phyloP scores from a whole-genome alignment of 2,113 vertebrate species.

The Orcinus orca region DNA sequence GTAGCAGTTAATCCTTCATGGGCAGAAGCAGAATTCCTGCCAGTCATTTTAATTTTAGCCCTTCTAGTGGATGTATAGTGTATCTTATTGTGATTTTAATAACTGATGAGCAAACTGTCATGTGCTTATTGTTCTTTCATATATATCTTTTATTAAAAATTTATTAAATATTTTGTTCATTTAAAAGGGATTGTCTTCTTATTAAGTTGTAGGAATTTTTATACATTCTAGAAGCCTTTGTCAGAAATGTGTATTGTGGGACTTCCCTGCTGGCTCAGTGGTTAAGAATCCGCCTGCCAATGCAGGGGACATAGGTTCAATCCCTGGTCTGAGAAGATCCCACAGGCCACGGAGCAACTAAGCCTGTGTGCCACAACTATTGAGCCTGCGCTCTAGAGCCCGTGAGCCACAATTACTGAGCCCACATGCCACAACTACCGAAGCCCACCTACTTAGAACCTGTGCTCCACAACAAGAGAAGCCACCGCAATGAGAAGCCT shows the following conservation, averaged over 20 bases:
- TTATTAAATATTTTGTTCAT: background rate
- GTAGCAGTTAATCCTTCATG: background rate
- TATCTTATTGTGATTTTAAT: background rate
- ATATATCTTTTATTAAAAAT: background rate
- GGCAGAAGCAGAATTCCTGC: background rate
- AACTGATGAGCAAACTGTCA: background rate
- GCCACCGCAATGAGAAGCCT: too few relatives aligned
- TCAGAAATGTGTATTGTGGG: background rate
- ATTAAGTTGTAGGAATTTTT: background rate
- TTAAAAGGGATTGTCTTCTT: background rate
- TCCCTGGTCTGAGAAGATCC: too few relatives aligned
- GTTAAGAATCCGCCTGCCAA: too few relatives aligned
- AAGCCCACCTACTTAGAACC: too few relatives aligned
- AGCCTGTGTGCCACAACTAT: too few relatives aligned
- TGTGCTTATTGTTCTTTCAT: background rate
- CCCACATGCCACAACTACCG: too few relatives aligned
- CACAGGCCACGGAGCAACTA: too few relatives aligned
- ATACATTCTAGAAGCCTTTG: background rate
- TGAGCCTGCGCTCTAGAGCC: too few relatives aligned
- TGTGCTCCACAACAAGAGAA: too few relatives aligned
- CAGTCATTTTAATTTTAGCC: background rate
- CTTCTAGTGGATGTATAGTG: background rate
- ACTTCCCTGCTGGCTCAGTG: too few relatives aligned
- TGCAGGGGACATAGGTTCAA: too few relatives aligned
- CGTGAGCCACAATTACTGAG: too few relatives aligned